A percentile compares a stretch with the other conserved stretches of the same genome.
phyloP scores from a whole-genome alignment of 2,113 vertebrate species.

The Myanophis thanlyinensis region DNA sequence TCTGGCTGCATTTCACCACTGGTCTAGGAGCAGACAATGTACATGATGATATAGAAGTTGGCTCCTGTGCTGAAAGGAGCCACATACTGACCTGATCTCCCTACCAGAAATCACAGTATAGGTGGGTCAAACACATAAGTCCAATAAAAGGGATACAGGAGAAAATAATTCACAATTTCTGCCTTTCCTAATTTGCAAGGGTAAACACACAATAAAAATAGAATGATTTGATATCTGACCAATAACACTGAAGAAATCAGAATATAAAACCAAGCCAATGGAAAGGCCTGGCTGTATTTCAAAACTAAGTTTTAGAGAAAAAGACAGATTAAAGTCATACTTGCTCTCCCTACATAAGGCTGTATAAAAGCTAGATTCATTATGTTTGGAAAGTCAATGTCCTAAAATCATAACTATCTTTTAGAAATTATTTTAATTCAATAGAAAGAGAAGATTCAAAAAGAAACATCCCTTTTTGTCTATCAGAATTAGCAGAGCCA shows the following conservation, averaged over 20 bases:
- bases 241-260: not conserved
- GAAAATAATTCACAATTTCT: not conserved
- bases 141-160: not conserved
- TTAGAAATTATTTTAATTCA: not conserved
- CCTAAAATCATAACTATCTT: not conserved
- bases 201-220: not conserved
- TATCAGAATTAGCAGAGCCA: not conserved
- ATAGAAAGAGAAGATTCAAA: not conserved
- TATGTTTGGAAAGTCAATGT: not conserved
- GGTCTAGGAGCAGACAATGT: not conserved
- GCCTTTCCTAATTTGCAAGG: not conserved
- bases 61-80: not conserved
- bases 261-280: not conserved
- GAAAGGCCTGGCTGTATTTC: not conserved
- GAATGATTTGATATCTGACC: not conserved
- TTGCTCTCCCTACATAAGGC: not conserved
- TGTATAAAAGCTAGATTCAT: not conserved
- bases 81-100: not conserved
- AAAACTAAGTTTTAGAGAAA: not conserved
- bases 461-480: not conserved
- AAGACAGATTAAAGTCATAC: not conserved
- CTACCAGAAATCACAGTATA: not conserved
- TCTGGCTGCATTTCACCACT: no score
- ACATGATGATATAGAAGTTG: not conserved
- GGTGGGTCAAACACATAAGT: not conserved